These are phyloP conservation scores for Rousettus madagascariensis DNA, from an alignment of 2,797 vertebrate genomes.

Conservation along the genomic window DNA sequence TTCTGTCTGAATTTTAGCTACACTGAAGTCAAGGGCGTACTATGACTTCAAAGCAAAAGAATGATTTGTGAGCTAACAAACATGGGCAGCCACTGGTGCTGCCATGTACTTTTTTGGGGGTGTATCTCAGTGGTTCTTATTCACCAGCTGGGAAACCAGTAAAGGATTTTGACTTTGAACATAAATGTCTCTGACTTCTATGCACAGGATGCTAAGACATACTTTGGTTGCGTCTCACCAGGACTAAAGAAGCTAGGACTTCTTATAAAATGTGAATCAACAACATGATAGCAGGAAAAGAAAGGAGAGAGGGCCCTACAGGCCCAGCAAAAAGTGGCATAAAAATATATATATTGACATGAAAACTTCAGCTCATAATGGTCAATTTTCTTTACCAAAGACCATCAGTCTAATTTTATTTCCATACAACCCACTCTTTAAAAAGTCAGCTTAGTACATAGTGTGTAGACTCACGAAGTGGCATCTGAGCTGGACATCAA, in stretches of 20 bases:
- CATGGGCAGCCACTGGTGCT: neutral
- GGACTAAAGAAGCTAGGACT: neutral
- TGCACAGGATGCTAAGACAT: neutral
- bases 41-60: neutral
- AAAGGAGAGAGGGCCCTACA: neutral
- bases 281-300: neutral
- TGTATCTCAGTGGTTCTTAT: neutral
- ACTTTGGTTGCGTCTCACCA: neutral
- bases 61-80: neutral
- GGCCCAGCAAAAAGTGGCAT: neutral
- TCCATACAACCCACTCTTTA: neutral
- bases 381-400: neutral
- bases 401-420: neutral
- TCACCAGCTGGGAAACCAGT: neutral
- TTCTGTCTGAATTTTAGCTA: neutral
- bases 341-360: neutral
- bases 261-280: neutral
- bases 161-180: neutral
- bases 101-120: neutral
- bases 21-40: neutral
- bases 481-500: neutral
- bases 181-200: neutral
- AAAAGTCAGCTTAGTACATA: neutral
- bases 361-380: neutral
- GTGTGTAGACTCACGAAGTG: neutral